A percentile compares a stretch with the other conserved stretches of the same genome.
Conservation (phyloP, 2,797 vertebrate genomes). For the Phoeniculus purpureus region DNA sequence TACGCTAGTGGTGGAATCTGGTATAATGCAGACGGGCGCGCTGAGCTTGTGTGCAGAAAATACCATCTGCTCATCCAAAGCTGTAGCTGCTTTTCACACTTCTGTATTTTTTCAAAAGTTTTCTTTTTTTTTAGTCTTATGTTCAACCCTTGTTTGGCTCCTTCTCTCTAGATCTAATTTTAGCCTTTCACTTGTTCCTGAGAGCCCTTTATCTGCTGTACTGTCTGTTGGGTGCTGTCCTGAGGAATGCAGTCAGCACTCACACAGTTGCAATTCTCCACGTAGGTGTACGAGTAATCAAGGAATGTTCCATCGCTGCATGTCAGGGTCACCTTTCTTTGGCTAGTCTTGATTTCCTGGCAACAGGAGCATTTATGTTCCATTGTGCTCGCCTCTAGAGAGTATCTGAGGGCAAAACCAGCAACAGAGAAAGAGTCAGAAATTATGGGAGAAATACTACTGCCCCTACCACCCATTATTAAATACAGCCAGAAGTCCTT, state of each 20-base stretch:
- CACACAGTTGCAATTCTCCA: slow-evolving; percentile 74
- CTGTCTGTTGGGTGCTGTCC: not conserved
- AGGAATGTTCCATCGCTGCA: slow-evolving; percentile 63
- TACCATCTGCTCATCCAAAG: not conserved
- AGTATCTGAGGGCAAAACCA: slow-evolving; percentile 71
- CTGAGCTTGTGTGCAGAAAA: not conserved
- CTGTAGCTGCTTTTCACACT: slow-evolving; percentile 47
- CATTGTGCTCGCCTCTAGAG: slow-evolving; percentile 30
- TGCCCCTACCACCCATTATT: not conserved
- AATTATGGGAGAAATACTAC: not conserved
- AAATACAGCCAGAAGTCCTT: not conserved
- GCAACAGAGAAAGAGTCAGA: not conserved
- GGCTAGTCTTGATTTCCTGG: slow-evolving; percentile 71
- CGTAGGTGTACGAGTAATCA: slow-evolving; percentile 63
- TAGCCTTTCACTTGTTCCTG: not conserved
- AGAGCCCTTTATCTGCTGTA: not conserved
- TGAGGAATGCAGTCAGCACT: slow-evolving; percentile 23
- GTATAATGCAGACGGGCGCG: not conserved
- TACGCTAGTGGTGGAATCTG: not conserved
- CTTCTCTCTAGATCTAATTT: not conserved
- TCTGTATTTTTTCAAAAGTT: not conserved
- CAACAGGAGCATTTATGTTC: slow-evolving; percentile 75
- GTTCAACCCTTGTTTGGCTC: not conserved
- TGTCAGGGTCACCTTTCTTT: slow-evolving; percentile 48
- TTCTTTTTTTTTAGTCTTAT: not conserved